Percentiles rank a stretch among this genome's conserved stretches.
phyloP scores from a whole-genome alignment of 2,888 invertebrate genomes.

The Helleia helle region DNA sequence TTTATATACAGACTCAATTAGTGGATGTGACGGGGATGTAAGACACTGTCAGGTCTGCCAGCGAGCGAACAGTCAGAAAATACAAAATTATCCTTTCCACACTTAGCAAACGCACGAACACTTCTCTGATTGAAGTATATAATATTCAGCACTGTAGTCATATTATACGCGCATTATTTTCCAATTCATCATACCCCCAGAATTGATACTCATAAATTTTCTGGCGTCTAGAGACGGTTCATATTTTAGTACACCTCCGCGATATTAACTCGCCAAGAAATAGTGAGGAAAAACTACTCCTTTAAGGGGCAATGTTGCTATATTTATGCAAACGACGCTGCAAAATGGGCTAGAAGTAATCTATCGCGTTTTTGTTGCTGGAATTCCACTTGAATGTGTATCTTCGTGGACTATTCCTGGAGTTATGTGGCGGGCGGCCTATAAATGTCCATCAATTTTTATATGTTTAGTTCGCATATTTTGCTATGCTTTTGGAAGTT shows the following conservation, averaged over 20 bases:
- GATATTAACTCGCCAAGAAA: conserved; percentile 22
- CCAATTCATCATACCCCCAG: conserved; percentile 22
- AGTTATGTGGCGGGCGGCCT: no score
- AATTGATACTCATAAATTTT: conserved; percentile 27
- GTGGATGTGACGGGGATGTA: no score
- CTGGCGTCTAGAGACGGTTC: conserved; percentile 14
- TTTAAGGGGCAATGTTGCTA: conserved; percentile 2
- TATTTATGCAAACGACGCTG: conserved; percentile 7
- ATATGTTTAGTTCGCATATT: no score
- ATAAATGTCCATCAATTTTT: no score
- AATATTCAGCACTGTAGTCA: conserved; percentile 23
- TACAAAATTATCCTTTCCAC: no score
- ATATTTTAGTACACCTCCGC: conserved; percentile 19
- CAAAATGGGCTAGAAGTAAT: conserved; percentile 5
- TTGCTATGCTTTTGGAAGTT: no score
- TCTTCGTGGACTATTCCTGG: no score
- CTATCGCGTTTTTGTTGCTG: not conserved
- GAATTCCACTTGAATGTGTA: no score
- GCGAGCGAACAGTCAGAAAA: no score
- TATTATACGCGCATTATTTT: conserved; percentile 22
- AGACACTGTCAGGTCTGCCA: no score
- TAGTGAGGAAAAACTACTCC: conserved; percentile 9
- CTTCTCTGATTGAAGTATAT: conserved; percentile 22
- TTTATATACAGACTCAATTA: no score
- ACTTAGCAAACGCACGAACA: conserved; percentile 22